A percentile compares a stretch with the other conserved stretches of the same genome.
These are phyloP conservation scores for Hirtodrosophila duncani DNA, from an alignment of 2,888 invertebrate species.

Conservation along the genomic window DNA sequence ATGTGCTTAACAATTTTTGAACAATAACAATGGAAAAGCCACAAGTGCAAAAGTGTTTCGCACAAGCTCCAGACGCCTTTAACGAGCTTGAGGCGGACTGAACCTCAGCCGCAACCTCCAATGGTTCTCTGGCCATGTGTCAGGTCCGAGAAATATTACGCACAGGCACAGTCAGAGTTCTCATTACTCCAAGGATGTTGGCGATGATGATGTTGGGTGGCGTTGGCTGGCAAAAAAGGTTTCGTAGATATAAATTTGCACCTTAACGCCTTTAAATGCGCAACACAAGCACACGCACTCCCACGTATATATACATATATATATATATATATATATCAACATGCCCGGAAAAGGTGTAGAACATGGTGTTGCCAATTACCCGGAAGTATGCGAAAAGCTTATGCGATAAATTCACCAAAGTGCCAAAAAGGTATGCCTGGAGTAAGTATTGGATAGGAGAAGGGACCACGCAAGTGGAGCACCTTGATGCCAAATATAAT, in stretches of 20 bases:
- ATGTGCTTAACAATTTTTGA: constrained; percentile 72
- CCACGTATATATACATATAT: constrained; percentile 4
- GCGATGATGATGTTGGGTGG: constrained; percentile 7
- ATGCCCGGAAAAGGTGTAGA: constrained; percentile 27
- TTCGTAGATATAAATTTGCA: constrained; percentile 73
- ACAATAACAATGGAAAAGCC: constrained; percentile 62
- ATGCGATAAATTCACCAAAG: constrained; percentile 73
- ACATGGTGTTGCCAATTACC: constrained; percentile 74
- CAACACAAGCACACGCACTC: constrained; percentile 37
- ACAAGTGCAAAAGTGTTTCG: constrained; percentile 60
- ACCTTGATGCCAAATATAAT: constrained; percentile 9
- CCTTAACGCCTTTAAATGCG: constrained; percentile 75
- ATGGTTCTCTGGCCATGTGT: constrained; percentile 52
- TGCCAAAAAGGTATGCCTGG: constrained; percentile 72
- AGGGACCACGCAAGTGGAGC: constrained; percentile 9
- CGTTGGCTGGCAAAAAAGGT: constrained; percentile 58
- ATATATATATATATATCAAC: too few species aligned
- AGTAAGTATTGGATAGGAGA: constrained; percentile 4
- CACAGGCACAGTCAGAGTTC: constrained; percentile 71
- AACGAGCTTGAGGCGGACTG: constrained; percentile 30
- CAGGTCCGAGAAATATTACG: constrained; percentile 70
- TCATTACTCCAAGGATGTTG: constrained; percentile 56
- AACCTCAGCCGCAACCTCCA: constrained; percentile 5
- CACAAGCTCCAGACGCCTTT: constrained; percentile 53
- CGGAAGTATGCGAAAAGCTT: constrained; percentile 74